Base-by-base conservation (phyloP, 2,888 invertebrate species). In the Lasioglossum morio region DNA sequence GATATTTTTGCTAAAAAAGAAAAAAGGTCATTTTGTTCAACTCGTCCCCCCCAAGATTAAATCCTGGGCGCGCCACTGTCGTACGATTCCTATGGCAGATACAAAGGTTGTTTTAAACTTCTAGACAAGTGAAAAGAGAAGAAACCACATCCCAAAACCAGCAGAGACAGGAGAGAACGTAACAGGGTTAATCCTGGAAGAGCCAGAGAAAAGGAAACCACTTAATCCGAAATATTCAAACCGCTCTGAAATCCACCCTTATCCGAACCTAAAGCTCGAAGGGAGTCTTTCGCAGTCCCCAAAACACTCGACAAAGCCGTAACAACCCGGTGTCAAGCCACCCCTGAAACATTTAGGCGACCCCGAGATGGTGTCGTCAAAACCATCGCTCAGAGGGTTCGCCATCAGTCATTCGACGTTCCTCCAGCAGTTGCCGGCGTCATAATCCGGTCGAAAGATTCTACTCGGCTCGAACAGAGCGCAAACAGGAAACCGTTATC, bases 401-500 rank as follows among this genome's bases (percentile, higher is more conserved):
- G n/a, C 73, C 37, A 10, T 74, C 73, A 16, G 43, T 57, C 23
- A 43, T 40, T 16, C 63, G 19, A 3, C 27, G 37, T 43, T 43
- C n/a, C 37, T 4, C 8, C 4, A 2, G 12, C n/a, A 2, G n/a
- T 34, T 75, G 30, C 74, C 27, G 0, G 46, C 60, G 57, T 76
- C 70, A 40, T 70, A 69, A 40, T 82, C 73, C 74, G 74, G 4
- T 70, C n/a, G 70, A 82, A 72, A 82, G 57, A 48, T 48, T 57
- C 72, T 10, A 23, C 53, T 81, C 53, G 76, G 79, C 48, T 34
- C 77, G 34, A 77, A 77, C 73, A 23, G 77, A 53, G 30, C 14
- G 76, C 53, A 77, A 84, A 77, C 85, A 70, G 46, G 76, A 79
- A 66, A n/a, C 57, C 12, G 27, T n/a, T 75, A 79, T 84, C 79